A percentile compares a stretch with the other conserved stretches of the same genome.
These are phyloP conservation scores for Burhinus oedicnemus DNA, from an alignment of 2,113 vertebrate genomes.

Conservation along the genomic window DNA sequence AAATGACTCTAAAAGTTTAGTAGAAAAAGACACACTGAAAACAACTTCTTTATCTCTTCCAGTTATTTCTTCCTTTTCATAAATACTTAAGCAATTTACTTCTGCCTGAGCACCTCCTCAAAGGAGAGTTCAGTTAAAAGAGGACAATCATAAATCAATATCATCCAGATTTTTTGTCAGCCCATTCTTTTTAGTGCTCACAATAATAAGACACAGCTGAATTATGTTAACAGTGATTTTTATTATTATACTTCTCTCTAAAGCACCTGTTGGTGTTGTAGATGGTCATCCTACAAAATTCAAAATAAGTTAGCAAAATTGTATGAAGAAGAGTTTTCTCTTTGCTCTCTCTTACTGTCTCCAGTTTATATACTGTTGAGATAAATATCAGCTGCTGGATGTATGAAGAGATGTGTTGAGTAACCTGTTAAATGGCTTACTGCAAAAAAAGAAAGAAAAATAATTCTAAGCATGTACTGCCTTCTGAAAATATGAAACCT, in stretches of 20 bases:
- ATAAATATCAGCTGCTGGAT: background rate
- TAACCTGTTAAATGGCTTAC: background rate
- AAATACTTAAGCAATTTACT: constrained; percentile 44
- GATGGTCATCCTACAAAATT: background rate
- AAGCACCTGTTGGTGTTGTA: background rate
- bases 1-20: constrained; percentile 39
- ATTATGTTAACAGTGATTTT: constrained; percentile 34
- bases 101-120: constrained; percentile 13
- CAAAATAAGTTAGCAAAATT: background rate
- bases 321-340: background rate
- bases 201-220: background rate
- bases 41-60: constrained; percentile 34
- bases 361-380: background rate
- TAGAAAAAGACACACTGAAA: constrained; percentile 17
- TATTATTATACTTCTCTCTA: background rate
- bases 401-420: background rate
- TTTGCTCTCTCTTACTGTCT: background rate
- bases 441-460: background rate
- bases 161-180: background rate
- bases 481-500: background rate
- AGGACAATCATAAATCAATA: constrained; percentile 39
- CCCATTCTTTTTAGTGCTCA: background rate
- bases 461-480: background rate
- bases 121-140: constrained; percentile 8
- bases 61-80: constrained; percentile 7